Evolutionary conservation across 2,113 vertebrate species (phyloP).

Genomic region (Cygnus buccinator): DNA sequence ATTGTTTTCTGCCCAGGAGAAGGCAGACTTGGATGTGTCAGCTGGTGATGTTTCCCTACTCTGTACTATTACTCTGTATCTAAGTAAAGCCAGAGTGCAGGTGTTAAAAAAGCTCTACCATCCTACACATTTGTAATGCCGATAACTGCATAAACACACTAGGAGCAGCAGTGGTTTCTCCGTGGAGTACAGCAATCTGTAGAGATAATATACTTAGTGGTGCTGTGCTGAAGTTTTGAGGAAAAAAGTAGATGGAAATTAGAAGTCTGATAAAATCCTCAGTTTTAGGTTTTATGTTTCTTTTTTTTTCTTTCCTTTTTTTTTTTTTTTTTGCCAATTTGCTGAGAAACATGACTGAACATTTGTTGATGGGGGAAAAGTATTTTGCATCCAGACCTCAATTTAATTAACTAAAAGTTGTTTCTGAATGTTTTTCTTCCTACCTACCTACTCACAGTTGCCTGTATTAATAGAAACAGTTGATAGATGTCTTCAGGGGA

Average conservation of each 20-base stretch:
- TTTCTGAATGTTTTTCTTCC: conserved; percentile 56
- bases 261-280: background rate
- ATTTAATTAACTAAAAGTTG: conserved; percentile 69
- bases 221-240: background rate
- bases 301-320: background rate
- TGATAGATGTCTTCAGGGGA: conserved; percentile 72
- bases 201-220: background rate
- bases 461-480: conserved; percentile 65
- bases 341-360: conserved; percentile 32
- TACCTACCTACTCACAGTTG: conserved; percentile 64
- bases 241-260: conserved; percentile 12
- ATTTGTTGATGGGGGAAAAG: conserved; percentile 42
- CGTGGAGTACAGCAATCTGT: background rate
- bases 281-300: conserved; percentile 28
- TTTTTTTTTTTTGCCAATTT: conserved; percentile 23
- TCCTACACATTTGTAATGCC: background rate
- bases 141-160: background rate
- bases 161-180: background rate
- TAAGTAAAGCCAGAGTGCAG: background rate
- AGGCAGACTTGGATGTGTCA: background rate
- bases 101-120: background rate
- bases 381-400: conserved; percentile 53
- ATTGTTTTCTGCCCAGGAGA: background rate
- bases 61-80: background rate
- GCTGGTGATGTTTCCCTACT: background rate